Percentiles rank a stretch among this genome's conserved stretches.
phyloP scores from a whole-genome alignment of 2,113 vertebrate species.

The Sarotherodon lohbergeri region DNA sequence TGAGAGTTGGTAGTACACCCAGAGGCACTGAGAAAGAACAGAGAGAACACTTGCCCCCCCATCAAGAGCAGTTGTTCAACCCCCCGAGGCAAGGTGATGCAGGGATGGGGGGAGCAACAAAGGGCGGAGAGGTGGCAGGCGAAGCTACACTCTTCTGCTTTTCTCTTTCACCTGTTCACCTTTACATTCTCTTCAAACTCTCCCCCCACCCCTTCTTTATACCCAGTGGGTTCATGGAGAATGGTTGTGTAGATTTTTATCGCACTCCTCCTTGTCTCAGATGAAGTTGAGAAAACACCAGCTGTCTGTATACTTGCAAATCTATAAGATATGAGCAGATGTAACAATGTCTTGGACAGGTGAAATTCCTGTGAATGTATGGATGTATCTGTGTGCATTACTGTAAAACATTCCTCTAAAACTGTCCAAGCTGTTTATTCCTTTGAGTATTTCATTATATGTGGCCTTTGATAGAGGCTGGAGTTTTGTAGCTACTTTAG shows the following conservation, averaged over 20 bases:
- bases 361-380: neutral
- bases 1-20: conserved; percentile 66
- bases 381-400: neutral
- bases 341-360: conserved; percentile 10
- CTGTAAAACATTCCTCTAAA: neutral
- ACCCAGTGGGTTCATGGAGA: conserved; percentile 55
- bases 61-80: conserved; percentile 68
- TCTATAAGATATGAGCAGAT: conserved; percentile 19
- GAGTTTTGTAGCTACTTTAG: neutral
- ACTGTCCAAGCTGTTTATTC: neutral
- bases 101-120: conserved; percentile 54
- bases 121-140: conserved; percentile 59
- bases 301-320: conserved; percentile 35
- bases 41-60: conserved; percentile 71
- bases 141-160: conserved; percentile 56
- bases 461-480: neutral
- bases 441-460: neutral
- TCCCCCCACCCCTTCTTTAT: conserved; percentile 56
- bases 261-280: conserved; percentile 18
- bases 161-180: conserved; percentile 66
- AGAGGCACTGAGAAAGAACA: conserved; percentile 67
- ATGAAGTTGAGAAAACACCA: conserved; percentile 56
- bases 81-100: conserved; percentile 67
- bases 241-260: conserved; percentile 19
- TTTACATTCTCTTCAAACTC: conserved; percentile 62